Base-by-base conservation (phyloP, 2,797 vertebrate species). In the Parauchenoglanis ngamensis region DNA sequence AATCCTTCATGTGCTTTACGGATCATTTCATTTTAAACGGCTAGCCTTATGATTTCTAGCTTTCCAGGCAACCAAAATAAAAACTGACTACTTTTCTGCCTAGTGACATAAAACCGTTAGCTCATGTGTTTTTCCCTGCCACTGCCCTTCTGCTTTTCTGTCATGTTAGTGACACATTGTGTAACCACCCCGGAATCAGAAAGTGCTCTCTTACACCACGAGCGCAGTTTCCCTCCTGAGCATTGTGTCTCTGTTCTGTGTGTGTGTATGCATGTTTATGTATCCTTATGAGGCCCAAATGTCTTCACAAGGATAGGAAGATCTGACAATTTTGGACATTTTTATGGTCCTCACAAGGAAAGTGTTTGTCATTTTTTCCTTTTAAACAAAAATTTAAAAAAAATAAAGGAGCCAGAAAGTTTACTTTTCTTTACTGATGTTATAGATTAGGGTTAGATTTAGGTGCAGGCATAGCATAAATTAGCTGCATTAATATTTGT, bases 111-210 rank as follows among this genome's bases (percentile, higher is more conserved):
- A 54, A 87, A 35, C 82, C 49, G 93, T 89, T 93, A 94, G 93
- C 28, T 86, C 28, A 54, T 93, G 92, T 87, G 89, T 92, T 23
- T 87, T 87, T 88, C 13, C 23, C 79, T 90, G 93, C 91, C 89
- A 91, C 87, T 86, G 75, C 68, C 86, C 88, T 83, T 89, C 82
- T 91, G 91, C 90, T 92, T 90, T 89, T 85, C 84, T 90, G 80
- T 85, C 90, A 92, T 92, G 67, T 84, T 87, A 92, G 87, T 86
- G 68, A 92, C 93, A 93, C 93, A 91, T 93, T 94, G 92, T 92
- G 91, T 95, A 95, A 95, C 94, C 95, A 89, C 95, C 95, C 92
- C 94, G 95, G 94, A 95, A 94, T 94, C 92, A 90, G 92, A 90
- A 92, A 92, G 73, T 21, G 57, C 59, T 84, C 89, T 92, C 90